Percentiles rank a stretch among this genome's conserved stretches.
These are phyloP conservation scores for Lethenteron camtschaticum DNA, from an alignment of 2,113 vertebrate species.

Conservation along the genomic window DNA sequence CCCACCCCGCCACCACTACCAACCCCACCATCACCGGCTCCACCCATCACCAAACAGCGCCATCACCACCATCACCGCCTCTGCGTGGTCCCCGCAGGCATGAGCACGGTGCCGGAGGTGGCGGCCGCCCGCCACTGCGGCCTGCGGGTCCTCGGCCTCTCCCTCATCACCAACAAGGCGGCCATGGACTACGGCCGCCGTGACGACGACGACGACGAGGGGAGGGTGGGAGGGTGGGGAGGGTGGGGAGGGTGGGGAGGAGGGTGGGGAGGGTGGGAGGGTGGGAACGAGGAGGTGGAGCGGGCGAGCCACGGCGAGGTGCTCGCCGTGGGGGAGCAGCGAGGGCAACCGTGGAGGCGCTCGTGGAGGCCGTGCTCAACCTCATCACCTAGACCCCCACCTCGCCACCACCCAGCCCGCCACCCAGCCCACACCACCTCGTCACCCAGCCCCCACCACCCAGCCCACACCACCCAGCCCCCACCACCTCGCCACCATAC, in stretches of 20 bases:
- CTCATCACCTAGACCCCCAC: not conserved
- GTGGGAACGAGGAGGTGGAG: not conserved
- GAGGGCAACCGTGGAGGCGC: not conserved
- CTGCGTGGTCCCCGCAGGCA: slow-evolving; percentile 17
- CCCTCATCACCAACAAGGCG: slow-evolving; percentile 34
- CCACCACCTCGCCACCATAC: no score
- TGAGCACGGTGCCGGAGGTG: slow-evolving; percentile 40
- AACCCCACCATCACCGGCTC: no score
- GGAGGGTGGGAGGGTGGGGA: slow-evolving; percentile 6
- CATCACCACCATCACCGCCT: no score
- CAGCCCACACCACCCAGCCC: no score
- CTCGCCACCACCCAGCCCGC: no score
- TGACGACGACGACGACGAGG: slow-evolving; percentile 22
- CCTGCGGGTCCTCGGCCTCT: slow-evolving; percentile 30
- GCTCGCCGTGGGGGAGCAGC: not conserved
- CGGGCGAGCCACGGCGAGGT: not conserved
- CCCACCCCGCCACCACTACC: no score
- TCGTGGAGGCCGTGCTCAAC: not conserved
- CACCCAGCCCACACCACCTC: no score
- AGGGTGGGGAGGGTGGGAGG: not conserved
- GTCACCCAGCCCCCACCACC: no score
- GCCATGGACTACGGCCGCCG: slow-evolving; percentile 24
- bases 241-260: no score
- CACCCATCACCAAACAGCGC: no score
- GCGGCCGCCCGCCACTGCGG: slow-evolving; percentile 33